Conservation (phyloP, 2,113 vertebrate species). For the Nymphicus hollandicus region DNA sequence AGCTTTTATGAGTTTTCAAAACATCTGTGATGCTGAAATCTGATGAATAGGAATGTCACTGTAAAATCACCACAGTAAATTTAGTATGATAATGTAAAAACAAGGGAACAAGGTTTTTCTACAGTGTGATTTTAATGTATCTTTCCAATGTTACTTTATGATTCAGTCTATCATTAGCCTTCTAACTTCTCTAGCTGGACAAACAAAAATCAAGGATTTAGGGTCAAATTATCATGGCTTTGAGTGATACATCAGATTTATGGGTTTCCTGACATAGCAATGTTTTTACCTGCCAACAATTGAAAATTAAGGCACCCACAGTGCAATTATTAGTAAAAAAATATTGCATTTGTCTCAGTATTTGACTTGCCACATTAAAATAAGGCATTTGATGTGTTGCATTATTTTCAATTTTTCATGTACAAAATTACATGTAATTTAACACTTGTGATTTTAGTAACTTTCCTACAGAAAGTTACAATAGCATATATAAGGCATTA, state of each 20-base stretch:
- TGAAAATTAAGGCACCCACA: not conserved
- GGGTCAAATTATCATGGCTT: not conserved
- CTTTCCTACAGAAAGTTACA: not conserved
- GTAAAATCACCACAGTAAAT: not conserved
- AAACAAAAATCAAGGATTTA: not conserved
- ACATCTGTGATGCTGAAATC: not conserved
- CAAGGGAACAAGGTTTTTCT: accelerated
- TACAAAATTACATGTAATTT: not conserved
- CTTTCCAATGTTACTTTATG: not conserved
- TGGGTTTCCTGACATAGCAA: not conserved
- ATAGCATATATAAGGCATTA: not conserved
- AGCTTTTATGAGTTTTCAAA: not conserved
- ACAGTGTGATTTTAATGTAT: not conserved
- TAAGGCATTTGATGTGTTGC: not conserved
- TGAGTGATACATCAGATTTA: not conserved
- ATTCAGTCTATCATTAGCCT: not conserved
- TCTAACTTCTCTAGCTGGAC: not conserved
- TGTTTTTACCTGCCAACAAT: not conserved
- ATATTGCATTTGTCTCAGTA: not conserved
- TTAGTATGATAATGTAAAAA: not conserved
- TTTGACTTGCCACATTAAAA: not conserved
- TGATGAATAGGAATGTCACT: not conserved
- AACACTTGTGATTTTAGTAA: not conserved
- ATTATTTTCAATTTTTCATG: not conserved
- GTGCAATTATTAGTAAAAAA: not conserved